Conservation (phyloP, 2,113 vertebrate species). For the Mesoclemmys tuberculata region DNA sequence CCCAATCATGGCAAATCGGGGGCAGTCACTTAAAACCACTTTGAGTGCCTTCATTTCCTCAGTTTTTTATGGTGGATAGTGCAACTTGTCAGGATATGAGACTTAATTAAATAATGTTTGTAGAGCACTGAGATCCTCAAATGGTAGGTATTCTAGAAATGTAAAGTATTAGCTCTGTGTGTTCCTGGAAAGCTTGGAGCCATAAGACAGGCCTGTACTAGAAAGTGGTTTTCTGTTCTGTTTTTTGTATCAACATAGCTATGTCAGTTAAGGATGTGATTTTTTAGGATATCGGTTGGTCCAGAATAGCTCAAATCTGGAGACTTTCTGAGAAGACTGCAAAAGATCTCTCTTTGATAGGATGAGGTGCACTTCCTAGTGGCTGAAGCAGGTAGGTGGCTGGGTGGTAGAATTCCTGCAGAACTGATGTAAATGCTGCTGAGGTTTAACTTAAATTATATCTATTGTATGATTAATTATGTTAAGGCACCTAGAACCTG, state of each 20-base stretch:
- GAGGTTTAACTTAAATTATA: background rate
- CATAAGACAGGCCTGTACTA: background rate
- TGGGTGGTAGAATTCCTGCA: background rate
- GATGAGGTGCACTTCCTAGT: background rate
- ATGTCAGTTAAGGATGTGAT: background rate
- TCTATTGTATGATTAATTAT: background rate
- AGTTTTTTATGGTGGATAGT: too few relatives aligned
- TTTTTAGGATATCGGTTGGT: background rate
- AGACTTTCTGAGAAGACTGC: background rate
- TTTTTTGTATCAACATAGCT: background rate
- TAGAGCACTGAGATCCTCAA: background rate
- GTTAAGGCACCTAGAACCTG: background rate
- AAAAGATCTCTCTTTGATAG: background rate
- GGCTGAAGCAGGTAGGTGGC: background rate
- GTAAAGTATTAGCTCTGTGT: background rate
- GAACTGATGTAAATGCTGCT: background rate
- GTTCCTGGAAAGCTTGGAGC: background rate
- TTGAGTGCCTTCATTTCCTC: background rate
- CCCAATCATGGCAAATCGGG: too few relatives aligned
- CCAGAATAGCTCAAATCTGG: background rate
- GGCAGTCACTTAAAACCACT: background rate
- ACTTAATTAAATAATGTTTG: too few relatives aligned
- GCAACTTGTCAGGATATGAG: too few relatives aligned
- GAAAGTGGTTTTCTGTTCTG: background rate
- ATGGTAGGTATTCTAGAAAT: background rate